Base-by-base conservation (phyloP, 2,113 vertebrate species). In the Poecile atricapillus region DNA sequence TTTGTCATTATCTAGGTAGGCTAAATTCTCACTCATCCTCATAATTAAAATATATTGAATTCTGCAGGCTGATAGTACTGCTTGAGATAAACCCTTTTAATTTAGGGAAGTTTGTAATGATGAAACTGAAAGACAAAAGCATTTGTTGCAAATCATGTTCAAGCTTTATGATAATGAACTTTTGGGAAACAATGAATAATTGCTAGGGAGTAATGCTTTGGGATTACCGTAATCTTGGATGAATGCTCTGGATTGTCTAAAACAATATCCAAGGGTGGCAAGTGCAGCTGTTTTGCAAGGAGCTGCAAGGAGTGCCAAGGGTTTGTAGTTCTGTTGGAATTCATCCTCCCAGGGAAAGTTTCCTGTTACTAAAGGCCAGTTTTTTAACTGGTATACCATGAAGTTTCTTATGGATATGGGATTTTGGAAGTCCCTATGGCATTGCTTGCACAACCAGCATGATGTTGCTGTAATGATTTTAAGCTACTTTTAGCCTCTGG, bases 21-120 rank as follows among this genome's bases (percentile, higher is more conserved):
- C 80, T 94, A 82, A 76, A 77, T n/a, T 95, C 89, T 89, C 41
- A 71, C 77, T 93, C 35, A 6, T 41, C 65, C 49, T 86, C 37
- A 9, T 96, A 92, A 95, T 96, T 91, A 96, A 92, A 97, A 95
- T 70, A 81, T 65, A 87, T 77, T 93, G 53, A 87, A 41, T 90
- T 55, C 33, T 94, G 27, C 44, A 59, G 28, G 5, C 44, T 93
- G 87, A 86, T 90, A 83, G 49, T 64, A 44, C 39, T 46, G 47
- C 59, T 79, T 65, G 53, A 91, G 87, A 88, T 83, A 95, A 97
- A 95, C 64, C 74, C 56, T 85, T 67, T 71, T 90, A 85, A 77
- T 73, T 60, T 76, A 52, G 39, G 52, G 37, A 77, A 83, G 47
- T 92, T 96, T 95, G 55, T 81, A 93, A 79, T 25, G 65, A 81